Base-by-base conservation (phyloP, 2,113 vertebrate genomes). In the Chionis minor region DNA sequence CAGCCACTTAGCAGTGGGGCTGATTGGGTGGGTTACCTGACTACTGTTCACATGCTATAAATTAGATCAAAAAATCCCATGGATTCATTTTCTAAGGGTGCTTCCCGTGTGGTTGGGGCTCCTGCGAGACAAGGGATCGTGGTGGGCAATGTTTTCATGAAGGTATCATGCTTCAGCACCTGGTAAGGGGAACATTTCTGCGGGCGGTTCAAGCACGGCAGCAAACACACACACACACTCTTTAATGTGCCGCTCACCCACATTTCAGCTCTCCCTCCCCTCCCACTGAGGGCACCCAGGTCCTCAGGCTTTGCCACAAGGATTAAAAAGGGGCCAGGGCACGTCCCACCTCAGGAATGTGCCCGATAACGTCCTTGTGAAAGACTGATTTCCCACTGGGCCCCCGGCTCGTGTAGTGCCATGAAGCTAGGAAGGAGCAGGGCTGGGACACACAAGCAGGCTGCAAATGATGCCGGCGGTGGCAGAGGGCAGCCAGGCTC, bases 161-260 rank as follows among this genome's bases (percentile, higher is more conserved):
- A 32, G 58, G 38, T 6, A 9, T 3, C 26, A 6, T 5, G 26
- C n/a, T 67, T 51, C 62, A 42, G 49, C 44, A 69, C 0, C 0
- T 1, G 7, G 7, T 5, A 67, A 78, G 19, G 15, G 40, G 27
- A 92, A 61, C 22, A 10, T 21, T 81, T 81, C 54, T 88, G 63
- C 12, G 1, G 2, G 19, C 27, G 35, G 22, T 45, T 77, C 45
- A 27, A 42, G 55, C 30, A 28, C 7, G 0, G 54, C 62, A 88
- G 59, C 49, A 33, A 80, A 58, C 33, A 70, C 6, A 12, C 33
- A 70, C 6, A 12, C 3, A 2, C 2, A 4, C 10, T 59, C 22
- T 10, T 20, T 26, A 10, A 2, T 0, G 1, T 3, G 28, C 8
- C 1, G 3, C 27, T 85, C 56, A 8, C 19, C 63, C 38, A 14